Conservation (phyloP, 2,797 vertebrate genomes). For the Xenopus petersii region DNA sequence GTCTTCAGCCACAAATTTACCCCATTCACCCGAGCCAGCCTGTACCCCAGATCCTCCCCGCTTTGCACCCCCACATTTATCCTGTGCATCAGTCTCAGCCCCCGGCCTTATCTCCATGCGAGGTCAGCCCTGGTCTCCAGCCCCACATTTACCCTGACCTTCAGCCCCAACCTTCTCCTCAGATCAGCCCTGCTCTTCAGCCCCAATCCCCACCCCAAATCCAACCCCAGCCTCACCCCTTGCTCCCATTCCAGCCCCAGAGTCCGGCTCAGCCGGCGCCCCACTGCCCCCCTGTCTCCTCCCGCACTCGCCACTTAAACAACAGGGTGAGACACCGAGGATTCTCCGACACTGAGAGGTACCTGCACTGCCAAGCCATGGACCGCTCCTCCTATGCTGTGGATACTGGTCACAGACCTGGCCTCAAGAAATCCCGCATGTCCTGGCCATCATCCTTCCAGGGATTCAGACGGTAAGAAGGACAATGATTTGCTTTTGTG, state of each 20-base stretch:
- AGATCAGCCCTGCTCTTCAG: constrained; percentile 42
- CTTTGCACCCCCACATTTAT: constrained; percentile 31
- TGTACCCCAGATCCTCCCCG: no score
- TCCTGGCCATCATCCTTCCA: constrained; percentile 98
- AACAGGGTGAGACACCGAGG: constrained; percentile 88
- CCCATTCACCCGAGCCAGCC: no score
- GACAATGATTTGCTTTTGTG: no score
- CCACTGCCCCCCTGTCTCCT: constrained; percentile 56
- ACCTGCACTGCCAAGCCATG: constrained; percentile 87
- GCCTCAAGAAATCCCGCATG: constrained; percentile 96
- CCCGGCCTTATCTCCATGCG: neutral
- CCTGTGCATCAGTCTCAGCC: neutral
- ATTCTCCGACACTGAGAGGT: constrained; percentile 95
- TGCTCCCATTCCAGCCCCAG: constrained; percentile 52
- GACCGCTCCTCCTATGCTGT: constrained; percentile 91
- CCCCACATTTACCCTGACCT: constrained; percentile 23
- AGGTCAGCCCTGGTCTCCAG: constrained; percentile 35
- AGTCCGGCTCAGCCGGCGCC: constrained; percentile 50
- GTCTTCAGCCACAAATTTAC: no score
- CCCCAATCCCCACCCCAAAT: constrained; percentile 58
- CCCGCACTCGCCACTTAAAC: constrained; percentile 60
- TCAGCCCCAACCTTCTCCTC: constrained; percentile 19
- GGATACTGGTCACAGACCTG: constrained; percentile 91
- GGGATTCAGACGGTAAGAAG: constrained; percentile 87
- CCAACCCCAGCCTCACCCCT: constrained; percentile 75